Base-by-base conservation (phyloP, 2,797 vertebrate species). In the Schizopygopsis malacanthus region DNA sequence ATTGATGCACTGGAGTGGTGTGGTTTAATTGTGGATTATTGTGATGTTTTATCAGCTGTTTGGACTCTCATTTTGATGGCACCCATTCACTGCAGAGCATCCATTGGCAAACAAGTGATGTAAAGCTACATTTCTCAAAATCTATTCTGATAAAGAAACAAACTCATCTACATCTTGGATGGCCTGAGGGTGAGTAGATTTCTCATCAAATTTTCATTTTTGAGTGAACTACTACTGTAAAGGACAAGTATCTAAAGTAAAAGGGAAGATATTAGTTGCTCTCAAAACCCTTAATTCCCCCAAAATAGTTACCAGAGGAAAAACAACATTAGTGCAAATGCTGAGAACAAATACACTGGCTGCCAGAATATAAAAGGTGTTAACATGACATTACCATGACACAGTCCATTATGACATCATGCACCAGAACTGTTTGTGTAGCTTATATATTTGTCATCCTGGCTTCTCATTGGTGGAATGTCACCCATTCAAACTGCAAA, bases 291-390 rank as follows among this genome's bases (percentile, higher is more conserved):
- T 22, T 41, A 71, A 78, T 37, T 56, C 16, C 47, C 37, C 56
- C 13, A 2, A 45, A 76, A 56, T n/a, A 18, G 5, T 61, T 79
- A 67, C 25, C 2, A 6, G 45, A 73, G 41, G 70, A 54, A 87
- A 33, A 61, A 39, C 39, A 52, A 39, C 65, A 39, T 73, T 77
- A 88, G 75, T 89, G 85, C 87, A 88, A 88, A 88, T 88, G 47
- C 12, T 63, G 71, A 25, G 20, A 83, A 83, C 76, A 89, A 37
- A 22, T 69, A 75, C 59, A 82, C 72, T 86, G 76, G 15, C 5
- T 12, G 0, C 65, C 52, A 39, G 28, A 72, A 52, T 52, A 2
- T 67, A 67, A 80, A 84, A 59, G 25, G 47, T 11, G 7, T 45
- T 50, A 39, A 39, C 52, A 39, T 77, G 50, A 45, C 45, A 50